Evolutionary conservation across 2,797 vertebrate species (phyloP), one percentile per base, ranked within the genome.

Genomic region (Passerculus sandwichensis): DNA sequence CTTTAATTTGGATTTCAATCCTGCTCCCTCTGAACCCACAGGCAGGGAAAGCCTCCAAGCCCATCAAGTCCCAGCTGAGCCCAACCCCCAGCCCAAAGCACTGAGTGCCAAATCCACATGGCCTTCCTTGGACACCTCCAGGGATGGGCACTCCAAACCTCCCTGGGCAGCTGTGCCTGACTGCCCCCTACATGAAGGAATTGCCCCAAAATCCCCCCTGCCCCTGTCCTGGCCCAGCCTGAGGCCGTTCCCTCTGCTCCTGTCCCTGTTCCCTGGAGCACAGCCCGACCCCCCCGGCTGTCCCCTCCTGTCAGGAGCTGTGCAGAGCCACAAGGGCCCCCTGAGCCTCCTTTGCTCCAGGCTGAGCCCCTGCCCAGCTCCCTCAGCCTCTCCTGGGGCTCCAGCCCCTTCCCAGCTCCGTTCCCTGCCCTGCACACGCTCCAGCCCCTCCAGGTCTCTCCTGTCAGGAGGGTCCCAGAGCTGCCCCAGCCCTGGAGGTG

Each of bases 141-240:
- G 16, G 25, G 16, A 17, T 26, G 51, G 26, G 11, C 1, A 57
- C 15, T 29, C 44, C 59, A 65, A 0, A 11, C 15, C 1, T 4
- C 26, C 20, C 57, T 15, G 30, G 30, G 29, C 42, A 71, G 34
- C 21, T 4, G 20, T 54, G 1, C 40, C 40, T 40, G 40, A 40
- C 40, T 40, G 40, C 40, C 15, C 40, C 6, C 15, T 15, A 15
- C 40, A 40, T 40, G 40, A 40, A 40, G 40, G 40, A 62, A 21
- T 21, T 0, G 5, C 3, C 50, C 25, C 21, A 30, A 15, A 1
- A 3, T 30, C 57, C 40, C 0, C 0, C 9, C 56, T 62, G 1
- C 36, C 29, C 12, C 38, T 40, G 38, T 20, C 40, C 61, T 20
- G 38, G 7, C 20, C 11, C 73, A 77, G 13, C 13, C 7, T 11